phyloP scores from a whole-genome alignment of 2,888 invertebrate species.

The Rhagium mordax region DNA sequence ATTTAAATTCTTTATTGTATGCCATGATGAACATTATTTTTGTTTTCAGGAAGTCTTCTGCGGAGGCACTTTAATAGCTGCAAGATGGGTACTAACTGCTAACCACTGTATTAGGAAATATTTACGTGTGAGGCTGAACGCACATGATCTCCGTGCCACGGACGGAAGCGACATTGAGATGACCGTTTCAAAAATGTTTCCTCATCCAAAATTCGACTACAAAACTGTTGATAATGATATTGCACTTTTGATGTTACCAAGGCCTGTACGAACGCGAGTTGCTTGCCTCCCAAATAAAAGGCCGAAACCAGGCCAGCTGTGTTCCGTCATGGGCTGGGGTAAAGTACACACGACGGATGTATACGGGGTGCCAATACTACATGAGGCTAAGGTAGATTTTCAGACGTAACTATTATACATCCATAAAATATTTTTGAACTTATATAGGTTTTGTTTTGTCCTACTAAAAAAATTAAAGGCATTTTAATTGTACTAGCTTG shows the following conservation, averaged over 20 bases:
- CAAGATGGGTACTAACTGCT: slow-evolving; percentile 89
- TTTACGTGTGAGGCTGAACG: slow-evolving; percentile 87
- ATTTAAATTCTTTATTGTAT: no score
- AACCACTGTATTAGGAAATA: slow-evolving; percentile 88
- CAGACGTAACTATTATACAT: no score
- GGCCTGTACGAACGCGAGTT: slow-evolving; percentile 62
- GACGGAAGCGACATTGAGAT: slow-evolving; percentile 87
- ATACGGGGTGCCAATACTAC: slow-evolving; percentile 86
- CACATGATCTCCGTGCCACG: slow-evolving; percentile 82
- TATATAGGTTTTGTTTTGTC: no score
- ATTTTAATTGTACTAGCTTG: no score
- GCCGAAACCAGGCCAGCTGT: slow-evolving; percentile 78
- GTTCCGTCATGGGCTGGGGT: slow-evolving; percentile 95
- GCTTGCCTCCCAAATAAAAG: slow-evolving; percentile 87
- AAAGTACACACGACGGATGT: slow-evolving; percentile 84
- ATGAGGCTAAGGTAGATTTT: slow-evolving; percentile 83
- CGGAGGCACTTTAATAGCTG: slow-evolving; percentile 87
- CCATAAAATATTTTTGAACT: no score
- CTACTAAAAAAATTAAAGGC: no score
- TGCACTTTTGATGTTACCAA: slow-evolving; percentile 82
- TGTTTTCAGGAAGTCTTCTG: slow-evolving; percentile 85
- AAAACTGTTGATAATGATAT: slow-evolving; percentile 95
- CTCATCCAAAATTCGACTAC: slow-evolving; percentile 90
- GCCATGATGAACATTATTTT: no score
- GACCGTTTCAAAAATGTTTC: slow-evolving; percentile 80